These are phyloP conservation scores for Venustaconcha ellipsiformis DNA, from an alignment of 1,140 invertebrate species.

Conservation along the genomic window DNA sequence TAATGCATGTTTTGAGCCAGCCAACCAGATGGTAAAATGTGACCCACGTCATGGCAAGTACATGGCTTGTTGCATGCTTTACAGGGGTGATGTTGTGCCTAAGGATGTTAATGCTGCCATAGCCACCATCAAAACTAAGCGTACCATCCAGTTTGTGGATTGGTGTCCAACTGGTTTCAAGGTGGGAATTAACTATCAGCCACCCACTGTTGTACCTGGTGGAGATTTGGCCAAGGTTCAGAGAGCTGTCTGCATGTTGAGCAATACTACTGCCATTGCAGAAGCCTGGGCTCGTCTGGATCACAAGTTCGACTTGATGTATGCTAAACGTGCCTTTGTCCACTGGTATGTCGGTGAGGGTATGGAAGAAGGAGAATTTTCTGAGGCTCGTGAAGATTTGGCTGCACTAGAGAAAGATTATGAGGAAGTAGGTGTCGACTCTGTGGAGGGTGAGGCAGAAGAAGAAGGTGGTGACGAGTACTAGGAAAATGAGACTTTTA, in stretches of 20 bases:
- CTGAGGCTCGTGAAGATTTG: conserved; percentile 80
- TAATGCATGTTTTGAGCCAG: conserved; percentile 83
- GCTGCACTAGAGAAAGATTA: conserved; percentile 74
- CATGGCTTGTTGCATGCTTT: conserved; percentile 79
- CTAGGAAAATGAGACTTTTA: neutral
- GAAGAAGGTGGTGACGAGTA: conserved; percentile 48
- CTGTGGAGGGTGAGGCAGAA: conserved; percentile 47
- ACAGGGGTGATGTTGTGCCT: conserved; percentile 72
- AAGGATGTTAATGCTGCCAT: conserved; percentile 90
- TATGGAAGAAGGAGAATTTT: conserved; percentile 81
- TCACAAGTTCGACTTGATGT: conserved; percentile 78
- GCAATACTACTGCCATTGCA: conserved; percentile 70
- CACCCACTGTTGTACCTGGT: conserved; percentile 71
- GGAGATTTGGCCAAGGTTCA: conserved; percentile 74
- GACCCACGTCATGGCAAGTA: conserved; percentile 91
- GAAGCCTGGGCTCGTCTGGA: conserved; percentile 78
- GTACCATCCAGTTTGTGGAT: conserved; percentile 83
- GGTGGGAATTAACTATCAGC: conserved; percentile 60
- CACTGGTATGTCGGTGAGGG: conserved; percentile 72
- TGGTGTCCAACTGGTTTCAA: conserved; percentile 87
- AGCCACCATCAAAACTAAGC: conserved; percentile 84
- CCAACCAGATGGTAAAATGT: conserved; percentile 94
- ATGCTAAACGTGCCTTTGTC: conserved; percentile 73
- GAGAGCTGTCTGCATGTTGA: conserved; percentile 64
- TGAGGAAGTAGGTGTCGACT: conserved; percentile 77